Base-by-base conservation (phyloP, 92 coral and sea anemone genomes). In the Anthopleura xanthogrammica region DNA sequence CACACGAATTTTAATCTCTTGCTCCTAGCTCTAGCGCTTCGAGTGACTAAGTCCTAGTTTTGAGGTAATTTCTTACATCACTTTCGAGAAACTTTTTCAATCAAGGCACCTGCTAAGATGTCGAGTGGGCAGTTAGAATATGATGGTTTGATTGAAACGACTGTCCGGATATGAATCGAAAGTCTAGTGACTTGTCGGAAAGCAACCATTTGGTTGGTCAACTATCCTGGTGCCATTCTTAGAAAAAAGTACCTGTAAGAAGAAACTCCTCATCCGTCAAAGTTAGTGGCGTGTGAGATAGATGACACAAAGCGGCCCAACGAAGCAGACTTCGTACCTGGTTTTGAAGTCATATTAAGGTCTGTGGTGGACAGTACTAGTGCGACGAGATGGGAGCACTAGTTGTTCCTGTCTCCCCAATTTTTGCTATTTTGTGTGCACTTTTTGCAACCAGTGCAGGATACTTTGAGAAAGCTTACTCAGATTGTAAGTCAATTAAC, bases 321-420 rank as follows among this genome's bases (percentile, higher is more conserved):
- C 42, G 74, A 68, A 68, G 20, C 74, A 5, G 41, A 12, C 42
- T 9, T 12, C 0, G 1, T 29, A 68, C 74, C 74, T 68, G 74
- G 42, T 36, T 9, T n/a, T 62, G 8, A 62, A 19, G 10, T 62
- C 70, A 62, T 11, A 19, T 10, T 19, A 17, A 7, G 24, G 17
- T 62, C 70, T 19, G 29, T 22, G 23, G 11, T 24, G 70, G 29
- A 19, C 29, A 19, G n/a, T n/a, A n/a, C n/a, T n/a, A n/a, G 70
- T 19, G 36, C 24, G 12, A 50, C 76, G 52, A 68, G 84, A 81
- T 81, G 84, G 84, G 84, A n/a, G 77, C 84, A 10, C 54, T 68
- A n/a, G 16, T 19, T 24, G 77, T 23, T 71, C 84, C 84, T 12
- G 23, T 81, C 77, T n/a, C 58, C 24, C 56, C 74, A 41, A n/a